Conservation (phyloP, 1,140 invertebrate genomes). For the Tyrophagus putrescentiae region DNA sequence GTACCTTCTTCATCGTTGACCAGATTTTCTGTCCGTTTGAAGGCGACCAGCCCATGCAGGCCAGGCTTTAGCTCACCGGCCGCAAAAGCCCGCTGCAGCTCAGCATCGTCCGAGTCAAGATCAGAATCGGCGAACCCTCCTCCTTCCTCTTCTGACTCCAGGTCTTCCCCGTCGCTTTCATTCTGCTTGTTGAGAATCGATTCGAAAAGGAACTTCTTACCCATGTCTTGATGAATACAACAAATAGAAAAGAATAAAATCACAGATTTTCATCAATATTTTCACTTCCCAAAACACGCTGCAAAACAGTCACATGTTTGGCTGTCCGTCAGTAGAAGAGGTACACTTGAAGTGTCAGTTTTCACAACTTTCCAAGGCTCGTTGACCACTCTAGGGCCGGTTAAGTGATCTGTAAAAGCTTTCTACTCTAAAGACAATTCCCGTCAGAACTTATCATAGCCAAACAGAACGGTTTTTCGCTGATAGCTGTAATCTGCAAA, state of each 20-base stretch:
- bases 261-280: neutral
- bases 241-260: neutral
- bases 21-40: conserved; percentile 23
- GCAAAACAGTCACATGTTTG: no score
- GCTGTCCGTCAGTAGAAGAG: no score
- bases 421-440: no score
- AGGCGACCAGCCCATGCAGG: conserved; percentile 47
- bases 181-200: neutral
- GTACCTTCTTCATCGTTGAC: conserved; percentile 36
- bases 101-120: conserved; percentile 13
- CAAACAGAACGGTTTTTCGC: no score
- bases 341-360: no score
- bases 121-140: neutral
- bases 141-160: neutral
- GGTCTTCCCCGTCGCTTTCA: neutral
- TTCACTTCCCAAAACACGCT: neutral
- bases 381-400: no score
- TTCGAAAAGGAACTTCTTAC: conserved; percentile 4
- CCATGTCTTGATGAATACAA: neutral
- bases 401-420: no score
- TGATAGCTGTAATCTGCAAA: no score
- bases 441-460: no score
- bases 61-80: conserved; percentile 64
- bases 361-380: no score
- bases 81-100: conserved; percentile 70